These are phyloP conservation scores for Chamaedrilus cognettii DNA, from an alignment of 2,888 invertebrate species.

Conservation along the genomic window DNA sequence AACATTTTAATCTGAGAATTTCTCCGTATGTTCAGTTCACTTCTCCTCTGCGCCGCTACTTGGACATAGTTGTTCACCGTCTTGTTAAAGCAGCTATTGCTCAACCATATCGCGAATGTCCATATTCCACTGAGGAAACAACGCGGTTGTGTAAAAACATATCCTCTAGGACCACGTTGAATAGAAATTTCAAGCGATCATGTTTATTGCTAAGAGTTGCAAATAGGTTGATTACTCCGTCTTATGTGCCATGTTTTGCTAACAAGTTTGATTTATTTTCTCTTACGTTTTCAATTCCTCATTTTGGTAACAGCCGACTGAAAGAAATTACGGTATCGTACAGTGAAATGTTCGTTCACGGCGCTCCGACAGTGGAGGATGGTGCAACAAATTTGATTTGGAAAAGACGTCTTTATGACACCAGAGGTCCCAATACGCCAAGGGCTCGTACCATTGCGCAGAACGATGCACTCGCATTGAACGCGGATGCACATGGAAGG, in stretches of 20 bases:
- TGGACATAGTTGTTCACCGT: slow-evolving; percentile 49
- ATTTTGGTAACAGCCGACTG: not conserved
- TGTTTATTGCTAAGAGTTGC: slow-evolving; percentile 2
- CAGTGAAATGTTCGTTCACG: slow-evolving; percentile 2
- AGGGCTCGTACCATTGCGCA: not conserved
- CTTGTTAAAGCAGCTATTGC: slow-evolving; percentile 44
- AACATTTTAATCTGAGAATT: slow-evolving; percentile 45
- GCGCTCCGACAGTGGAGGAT: not conserved
- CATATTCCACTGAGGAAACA: slow-evolving; percentile 42
- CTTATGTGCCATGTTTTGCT: slow-evolving; percentile 12
- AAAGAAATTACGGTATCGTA: slow-evolving; percentile 2
- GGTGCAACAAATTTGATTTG: not conserved
- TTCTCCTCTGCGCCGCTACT: slow-evolving; percentile 46
- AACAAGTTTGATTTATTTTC: slow-evolving; percentile 1
- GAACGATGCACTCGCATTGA: not conserved
- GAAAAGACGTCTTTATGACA: not conserved
- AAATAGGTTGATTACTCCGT: not conserved
- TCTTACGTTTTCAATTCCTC: slow-evolving; percentile 9
- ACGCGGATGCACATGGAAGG: not conserved
- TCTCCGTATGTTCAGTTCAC: slow-evolving; percentile 44
- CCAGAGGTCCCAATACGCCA: not conserved
- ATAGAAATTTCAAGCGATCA: not conserved
- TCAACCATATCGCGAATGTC: slow-evolving; percentile 35
- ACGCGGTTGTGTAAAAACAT: slow-evolving; percentile 1
- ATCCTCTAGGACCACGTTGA: not conserved